A percentile compares a stretch with the other conserved stretches of the same genome.
Evolutionary conservation across 2,113 vertebrate genomes (phyloP).

Genomic region (Dryoscopus gambensis): DNA sequence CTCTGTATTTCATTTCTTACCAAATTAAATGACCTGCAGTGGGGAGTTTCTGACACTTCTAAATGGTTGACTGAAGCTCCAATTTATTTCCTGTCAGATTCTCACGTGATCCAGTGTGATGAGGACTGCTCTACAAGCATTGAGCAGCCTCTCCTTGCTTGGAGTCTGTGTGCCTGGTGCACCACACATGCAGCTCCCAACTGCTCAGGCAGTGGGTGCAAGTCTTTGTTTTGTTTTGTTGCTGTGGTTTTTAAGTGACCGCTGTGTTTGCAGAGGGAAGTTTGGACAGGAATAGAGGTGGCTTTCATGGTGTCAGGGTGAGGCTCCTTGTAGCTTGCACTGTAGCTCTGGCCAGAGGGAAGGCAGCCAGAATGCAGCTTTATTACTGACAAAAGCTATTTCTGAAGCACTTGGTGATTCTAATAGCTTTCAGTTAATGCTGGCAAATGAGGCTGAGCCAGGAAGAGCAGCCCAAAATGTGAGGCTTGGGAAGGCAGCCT

Average conservation of each 20-base stretch:
- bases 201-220: neutral
- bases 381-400: neutral
- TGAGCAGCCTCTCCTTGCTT: neutral
- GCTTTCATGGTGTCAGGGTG: accelerated
- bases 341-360: neutral
- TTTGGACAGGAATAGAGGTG: neutral
- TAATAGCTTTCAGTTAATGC: neutral
- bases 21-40: neutral
- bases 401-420: neutral
- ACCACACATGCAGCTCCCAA: neutral
- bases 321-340: neutral
- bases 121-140: neutral
- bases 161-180: neutral
- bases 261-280: neutral
- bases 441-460: neutral
- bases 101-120: neutral
- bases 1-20: neutral
- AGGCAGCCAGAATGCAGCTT: neutral
- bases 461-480: neutral
- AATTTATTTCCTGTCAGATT: constrained; percentile 48
- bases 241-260: neutral
- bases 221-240: neutral
- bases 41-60: neutral
- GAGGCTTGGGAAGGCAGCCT: neutral
- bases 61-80: constrained; percentile 40